Evolutionary conservation across 2,797 vertebrate genomes (phyloP).

Genomic region (Melanotaenia boesemani): DNA sequence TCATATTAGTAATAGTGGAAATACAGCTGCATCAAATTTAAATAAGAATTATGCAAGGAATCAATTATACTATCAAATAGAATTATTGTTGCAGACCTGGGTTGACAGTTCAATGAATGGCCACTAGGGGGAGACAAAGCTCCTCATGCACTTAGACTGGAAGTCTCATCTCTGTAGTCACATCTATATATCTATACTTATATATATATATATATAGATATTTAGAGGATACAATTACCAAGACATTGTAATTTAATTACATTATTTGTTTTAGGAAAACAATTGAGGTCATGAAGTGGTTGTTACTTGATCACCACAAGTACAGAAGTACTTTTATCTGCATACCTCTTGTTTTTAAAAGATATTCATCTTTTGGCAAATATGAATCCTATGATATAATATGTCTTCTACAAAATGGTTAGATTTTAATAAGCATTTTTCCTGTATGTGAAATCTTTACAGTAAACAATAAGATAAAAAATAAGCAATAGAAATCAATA

Average conservation of each 20-base stretch:
- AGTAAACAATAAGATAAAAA: not conserved
- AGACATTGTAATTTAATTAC: not conserved
- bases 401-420: too few relatives aligned
- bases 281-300: not conserved
- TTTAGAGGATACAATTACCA: not conserved
- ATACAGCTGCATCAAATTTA: too few relatives aligned
- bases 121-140: conserved; percentile 61
- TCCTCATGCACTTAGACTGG: not conserved
- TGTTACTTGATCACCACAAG: too few relatives aligned
- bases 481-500: not conserved
- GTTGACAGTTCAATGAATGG: conserved; percentile 27
- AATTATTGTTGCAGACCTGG: too few relatives aligned
- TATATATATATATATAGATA: too few relatives aligned
- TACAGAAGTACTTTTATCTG: not conserved
- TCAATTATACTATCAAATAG: not conserved
- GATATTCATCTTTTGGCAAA: not conserved
- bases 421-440: not conserved
- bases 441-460: not conserved
- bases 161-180: too few relatives aligned
- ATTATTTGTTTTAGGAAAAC: not conserved
- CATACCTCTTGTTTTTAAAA: conserved; percentile 1
- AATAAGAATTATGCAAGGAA: not conserved
- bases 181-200: too few relatives aligned
- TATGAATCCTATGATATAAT: not conserved
- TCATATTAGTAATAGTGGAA: too few relatives aligned